Evolutionary conservation across 2,888 invertebrate species (phyloP).

Genomic region (Bedellia somnulentella): DNA sequence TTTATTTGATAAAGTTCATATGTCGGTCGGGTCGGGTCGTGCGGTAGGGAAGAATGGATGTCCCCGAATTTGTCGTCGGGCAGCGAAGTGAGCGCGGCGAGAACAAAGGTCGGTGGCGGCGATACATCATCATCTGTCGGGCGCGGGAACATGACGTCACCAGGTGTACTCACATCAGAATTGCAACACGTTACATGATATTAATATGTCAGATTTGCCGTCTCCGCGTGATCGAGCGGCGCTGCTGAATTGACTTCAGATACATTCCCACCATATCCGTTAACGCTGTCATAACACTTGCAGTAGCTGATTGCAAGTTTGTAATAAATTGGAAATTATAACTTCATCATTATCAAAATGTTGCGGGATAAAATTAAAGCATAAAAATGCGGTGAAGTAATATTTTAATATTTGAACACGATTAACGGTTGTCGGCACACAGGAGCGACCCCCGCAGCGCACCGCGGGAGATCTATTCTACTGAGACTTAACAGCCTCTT

Average conservation of each 20-base stretch:
- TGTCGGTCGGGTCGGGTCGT: no score
- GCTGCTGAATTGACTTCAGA: no score
- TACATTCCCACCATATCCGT: no score
- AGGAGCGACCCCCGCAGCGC: slow-evolving; percentile 41
- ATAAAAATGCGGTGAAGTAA: no score
- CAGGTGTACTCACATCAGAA: slow-evolving; percentile 19
- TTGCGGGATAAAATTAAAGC: no score
- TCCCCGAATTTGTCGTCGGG: slow-evolving; percentile 49
- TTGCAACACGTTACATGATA: neutral
- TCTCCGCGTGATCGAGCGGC: slow-evolving; percentile 13
- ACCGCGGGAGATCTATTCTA: slow-evolving; percentile 24
- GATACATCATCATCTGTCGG: slow-evolving; percentile 55
- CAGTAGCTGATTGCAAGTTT: no score
- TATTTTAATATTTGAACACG: slow-evolving; percentile 30
- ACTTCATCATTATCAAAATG: no score
- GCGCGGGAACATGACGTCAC: slow-evolving; percentile 42
- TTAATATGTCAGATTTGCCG: slow-evolving; percentile 7
- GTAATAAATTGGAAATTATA: no score
- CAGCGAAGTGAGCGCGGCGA: slow-evolving; percentile 27
- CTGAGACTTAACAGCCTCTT: slow-evolving; percentile 4
- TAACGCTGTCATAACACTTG: no score
- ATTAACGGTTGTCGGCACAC: slow-evolving; percentile 5
- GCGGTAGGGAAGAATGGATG: slow-evolving; percentile 23
- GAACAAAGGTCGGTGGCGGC: slow-evolving; percentile 34
- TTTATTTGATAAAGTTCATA: no score